Conservation (phyloP, 2,888 invertebrate species). For the Biston betularia region DNA sequence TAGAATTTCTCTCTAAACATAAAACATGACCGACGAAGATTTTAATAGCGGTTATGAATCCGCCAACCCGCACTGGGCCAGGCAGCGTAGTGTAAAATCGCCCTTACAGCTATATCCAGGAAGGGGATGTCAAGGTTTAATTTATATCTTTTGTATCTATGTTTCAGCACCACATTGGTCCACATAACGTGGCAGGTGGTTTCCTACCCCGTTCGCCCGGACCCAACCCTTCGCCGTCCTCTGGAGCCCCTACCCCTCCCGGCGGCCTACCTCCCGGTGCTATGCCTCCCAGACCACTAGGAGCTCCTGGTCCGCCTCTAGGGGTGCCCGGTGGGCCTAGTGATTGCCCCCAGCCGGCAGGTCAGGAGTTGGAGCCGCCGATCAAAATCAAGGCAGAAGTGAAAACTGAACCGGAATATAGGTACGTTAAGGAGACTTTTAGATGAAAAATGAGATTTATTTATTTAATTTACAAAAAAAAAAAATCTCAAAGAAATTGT, state of each 20-base stretch:
- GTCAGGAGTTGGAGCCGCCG: slow-evolving; percentile 52
- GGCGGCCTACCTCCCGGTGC: slow-evolving; percentile 5
- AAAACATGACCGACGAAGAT: no score
- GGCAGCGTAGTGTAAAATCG: no score
- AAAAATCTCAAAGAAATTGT: no score
- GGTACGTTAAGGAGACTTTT: slow-evolving; percentile 34
- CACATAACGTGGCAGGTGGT: slow-evolving; percentile 13
- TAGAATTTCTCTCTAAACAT: not conserved
- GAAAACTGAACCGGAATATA: slow-evolving; percentile 79
- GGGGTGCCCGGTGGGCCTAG: slow-evolving; percentile 29
- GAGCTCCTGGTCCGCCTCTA: slow-evolving; percentile 12
- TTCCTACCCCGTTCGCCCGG: slow-evolving; percentile 44
- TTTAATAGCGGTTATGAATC: no score
- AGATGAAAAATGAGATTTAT: no score
- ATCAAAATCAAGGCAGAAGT: slow-evolving; percentile 79
- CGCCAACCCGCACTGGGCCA: no score
- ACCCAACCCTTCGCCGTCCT: slow-evolving; percentile 39
- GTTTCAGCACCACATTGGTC: slow-evolving; percentile 7
- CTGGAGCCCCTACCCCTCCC: slow-evolving; percentile 3
- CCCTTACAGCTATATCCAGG: no score
- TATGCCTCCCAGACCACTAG: slow-evolving; percentile 21
- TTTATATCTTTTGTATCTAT: no score
- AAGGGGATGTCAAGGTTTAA: no score
- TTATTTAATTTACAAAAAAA: no score
- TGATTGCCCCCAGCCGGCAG: slow-evolving; percentile 36